Base-by-base conservation (phyloP, 2,888 invertebrate genomes). In the Trileptium ribeirensis region DNA sequence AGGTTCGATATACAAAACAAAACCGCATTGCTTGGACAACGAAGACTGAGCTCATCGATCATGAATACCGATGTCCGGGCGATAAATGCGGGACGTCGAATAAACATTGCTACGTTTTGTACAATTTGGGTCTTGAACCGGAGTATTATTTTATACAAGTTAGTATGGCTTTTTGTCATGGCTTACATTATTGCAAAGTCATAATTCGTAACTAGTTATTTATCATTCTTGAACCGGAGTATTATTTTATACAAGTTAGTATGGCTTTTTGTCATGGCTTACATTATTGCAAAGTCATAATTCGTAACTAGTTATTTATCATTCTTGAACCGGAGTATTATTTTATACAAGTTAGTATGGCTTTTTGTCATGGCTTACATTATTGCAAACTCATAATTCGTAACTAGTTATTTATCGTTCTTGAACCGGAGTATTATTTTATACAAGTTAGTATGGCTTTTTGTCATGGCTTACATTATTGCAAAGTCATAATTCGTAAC, bases 361-460 rank as follows among this genome's bases (percentile, higher is more conserved):
- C n/a, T n/a, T n/a, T n/a, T n/a, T n/a, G n/a, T n/a, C n/a, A n/a
- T n/a, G n/a, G n/a, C n/a, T n/a, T n/a, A n/a, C n/a, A n/a, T n/a
- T n/a, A n/a, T n/a, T n/a, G n/a, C n/a, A n/a, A n/a, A n/a, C n/a
- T n/a, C n/a, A n/a, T n/a, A n/a, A n/a, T n/a, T n/a, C n/a, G n/a
- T n/a, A n/a, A n/a, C n/a, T n/a, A n/a, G n/a, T n/a, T n/a, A n/a
- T n/a, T n/a, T n/a, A n/a, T n/a, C n/a, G n/a, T n/a, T 24, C 83
- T 85, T 31, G 81, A 84, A 2, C 86, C 87, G 36, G 67, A 83
- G 31, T 86, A 86, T 82, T 86, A 87, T 82, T 87, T 85, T 79
- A 87, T 88, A 85, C 88, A 88, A 83, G 86, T 86, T 75, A n/a
- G 29, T 3, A n/a, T n/a, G n/a, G n/a, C n/a, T n/a, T n/a, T n/a